Evolutionary conservation across 35 echinoderm and acorn worm species (phyloP).

Genomic region (Patiria miniata): DNA sequence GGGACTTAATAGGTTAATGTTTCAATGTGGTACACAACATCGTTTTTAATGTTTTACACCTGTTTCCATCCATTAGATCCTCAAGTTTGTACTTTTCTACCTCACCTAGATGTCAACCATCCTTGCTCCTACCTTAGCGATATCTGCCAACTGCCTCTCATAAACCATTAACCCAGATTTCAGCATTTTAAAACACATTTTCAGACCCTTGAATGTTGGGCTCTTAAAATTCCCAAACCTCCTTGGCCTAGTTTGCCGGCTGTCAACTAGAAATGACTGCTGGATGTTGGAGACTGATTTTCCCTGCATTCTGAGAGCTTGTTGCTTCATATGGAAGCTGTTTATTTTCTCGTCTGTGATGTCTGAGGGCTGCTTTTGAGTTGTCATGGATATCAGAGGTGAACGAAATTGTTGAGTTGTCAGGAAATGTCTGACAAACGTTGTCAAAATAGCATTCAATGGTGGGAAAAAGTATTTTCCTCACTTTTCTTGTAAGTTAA

Average conservation of each 20-base stretch:
- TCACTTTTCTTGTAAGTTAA: too few relatives aligned
- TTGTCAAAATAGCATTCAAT: too few relatives aligned
- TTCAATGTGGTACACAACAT: too few relatives aligned
- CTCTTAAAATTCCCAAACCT: conserved; percentile 4
- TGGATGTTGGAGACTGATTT: not conserved
- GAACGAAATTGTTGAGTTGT: not conserved
- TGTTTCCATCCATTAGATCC: too few relatives aligned
- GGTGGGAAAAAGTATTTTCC: too few relatives aligned
- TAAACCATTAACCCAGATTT: conserved; percentile 9
- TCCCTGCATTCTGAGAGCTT: not conserved
- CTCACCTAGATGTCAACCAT: too few relatives aligned
- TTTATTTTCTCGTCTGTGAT: conserved; percentile 26
- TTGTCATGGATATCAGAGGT: conserved; percentile 8
- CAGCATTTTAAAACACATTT: not conserved
- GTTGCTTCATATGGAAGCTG: not conserved
- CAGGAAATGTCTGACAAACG: not conserved
- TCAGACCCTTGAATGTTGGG: not conserved
- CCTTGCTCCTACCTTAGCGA: too few relatives aligned
- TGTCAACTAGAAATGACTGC: not conserved
- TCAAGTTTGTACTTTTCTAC: too few relatives aligned
- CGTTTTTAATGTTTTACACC: too few relatives aligned
- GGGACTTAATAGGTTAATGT: too few relatives aligned
- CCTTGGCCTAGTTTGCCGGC: not conserved
- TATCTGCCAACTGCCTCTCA: too few relatives aligned
- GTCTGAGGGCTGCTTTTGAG: not conserved